These are phyloP conservation scores for Lagodon rhomboides DNA, from an alignment of 2,797 vertebrate genomes.

Conservation along the genomic window DNA sequence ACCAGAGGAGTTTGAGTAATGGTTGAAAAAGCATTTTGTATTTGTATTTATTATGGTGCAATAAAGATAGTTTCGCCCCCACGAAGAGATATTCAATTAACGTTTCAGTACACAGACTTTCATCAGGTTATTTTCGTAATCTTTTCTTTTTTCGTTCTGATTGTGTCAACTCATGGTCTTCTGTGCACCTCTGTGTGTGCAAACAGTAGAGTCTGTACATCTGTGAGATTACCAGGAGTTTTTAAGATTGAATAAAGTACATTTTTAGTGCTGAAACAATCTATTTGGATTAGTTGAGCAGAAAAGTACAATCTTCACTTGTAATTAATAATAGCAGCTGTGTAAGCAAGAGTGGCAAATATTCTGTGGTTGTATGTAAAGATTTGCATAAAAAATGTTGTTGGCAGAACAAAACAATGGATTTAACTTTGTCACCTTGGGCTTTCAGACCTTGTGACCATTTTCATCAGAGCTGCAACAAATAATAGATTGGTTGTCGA, in stretches of 20 bases:
- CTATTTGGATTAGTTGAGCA: too few relatives aligned
- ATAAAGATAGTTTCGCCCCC: too few relatives aligned
- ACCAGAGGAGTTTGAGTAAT: conserved; percentile 23
- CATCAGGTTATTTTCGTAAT: too few relatives aligned
- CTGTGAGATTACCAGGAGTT: neutral
- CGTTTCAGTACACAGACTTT: too few relatives aligned
- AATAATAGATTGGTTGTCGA: too few relatives aligned
- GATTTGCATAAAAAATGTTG: neutral
- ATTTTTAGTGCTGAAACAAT: too few relatives aligned
- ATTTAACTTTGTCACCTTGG: neutral
- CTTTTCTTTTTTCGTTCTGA: too few relatives aligned
- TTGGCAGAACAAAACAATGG: neutral
- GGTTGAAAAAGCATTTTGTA: neutral
- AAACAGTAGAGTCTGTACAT: neutral
- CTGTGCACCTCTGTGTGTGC: too few relatives aligned
- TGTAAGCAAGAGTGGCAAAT: neutral
- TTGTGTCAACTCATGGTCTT: too few relatives aligned
- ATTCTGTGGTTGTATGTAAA: neutral
- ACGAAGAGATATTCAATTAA: too few relatives aligned
- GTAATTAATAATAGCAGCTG: neutral
- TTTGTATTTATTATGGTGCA: neutral
- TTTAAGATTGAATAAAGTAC: neutral
- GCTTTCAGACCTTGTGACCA: neutral
- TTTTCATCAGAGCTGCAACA: too few relatives aligned
- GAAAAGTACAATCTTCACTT: neutral